Conservation (phyloP, 2,888 invertebrate genomes). For the Drosophila dives region DNA sequence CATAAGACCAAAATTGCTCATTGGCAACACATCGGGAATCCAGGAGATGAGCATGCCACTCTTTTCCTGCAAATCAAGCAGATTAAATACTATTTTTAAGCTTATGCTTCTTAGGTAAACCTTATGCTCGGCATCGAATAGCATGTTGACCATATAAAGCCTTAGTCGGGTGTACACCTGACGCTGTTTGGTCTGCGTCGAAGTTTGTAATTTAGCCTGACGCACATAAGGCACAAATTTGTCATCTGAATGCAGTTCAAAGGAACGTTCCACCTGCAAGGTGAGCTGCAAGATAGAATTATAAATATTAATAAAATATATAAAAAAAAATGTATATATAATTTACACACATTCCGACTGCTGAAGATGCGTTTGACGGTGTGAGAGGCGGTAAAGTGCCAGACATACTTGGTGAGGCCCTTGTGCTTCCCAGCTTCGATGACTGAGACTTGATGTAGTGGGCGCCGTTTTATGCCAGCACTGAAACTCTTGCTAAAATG, state of each 20-base stretch:
- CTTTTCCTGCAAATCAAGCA: conserved; percentile 84
- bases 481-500: conserved; percentile 90
- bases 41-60: conserved; percentile 91
- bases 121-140: conserved; percentile 63
- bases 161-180: conserved; percentile 72
- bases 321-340: not conserved
- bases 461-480: conserved; percentile 87
- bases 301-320: not conserved
- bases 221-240: conserved; percentile 69
- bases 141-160: conserved; percentile 75
- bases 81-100: not conserved
- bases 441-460: conserved; percentile 88
- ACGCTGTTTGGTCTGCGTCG: conserved; percentile 57
- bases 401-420: conserved; percentile 89
- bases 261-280: conserved; percentile 70
- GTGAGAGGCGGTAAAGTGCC: conserved; percentile 89
- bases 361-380: conserved; percentile 91
- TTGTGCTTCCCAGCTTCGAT: conserved; percentile 88
- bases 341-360: conserved; percentile 82
- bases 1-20: conserved; percentile 90
- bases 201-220: conserved; percentile 9
- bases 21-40: conserved; percentile 90
- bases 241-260: conserved; percentile 66
- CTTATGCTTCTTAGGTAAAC: not conserved
- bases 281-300: conserved; percentile 31